phyloP scores from a whole-genome alignment of 2,797 vertebrate genomes.

The Emys orbicularis region DNA sequence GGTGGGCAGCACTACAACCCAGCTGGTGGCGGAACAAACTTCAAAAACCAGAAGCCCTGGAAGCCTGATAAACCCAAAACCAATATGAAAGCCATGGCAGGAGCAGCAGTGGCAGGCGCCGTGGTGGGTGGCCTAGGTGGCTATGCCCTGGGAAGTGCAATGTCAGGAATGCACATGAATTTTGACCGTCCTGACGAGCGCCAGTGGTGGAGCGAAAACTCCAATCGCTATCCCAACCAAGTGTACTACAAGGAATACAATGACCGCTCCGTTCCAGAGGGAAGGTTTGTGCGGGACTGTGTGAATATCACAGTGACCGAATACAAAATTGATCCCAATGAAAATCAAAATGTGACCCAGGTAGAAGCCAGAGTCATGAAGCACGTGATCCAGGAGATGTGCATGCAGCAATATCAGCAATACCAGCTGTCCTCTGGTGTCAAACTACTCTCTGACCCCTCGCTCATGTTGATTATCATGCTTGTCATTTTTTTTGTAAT shows the following conservation, averaged over 20 bases:
- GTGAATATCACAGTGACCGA: slow-evolving; percentile 75
- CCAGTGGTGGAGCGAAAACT: slow-evolving; percentile 74
- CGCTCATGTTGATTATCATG: slow-evolving; percentile 53
- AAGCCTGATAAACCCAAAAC: slow-evolving; percentile 78
- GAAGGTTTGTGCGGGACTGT: slow-evolving; percentile 76
- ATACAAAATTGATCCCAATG: slow-evolving; percentile 60
- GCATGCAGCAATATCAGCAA: slow-evolving; percentile 72
- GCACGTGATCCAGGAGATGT: slow-evolving; percentile 75
- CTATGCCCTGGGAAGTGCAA: slow-evolving; percentile 75
- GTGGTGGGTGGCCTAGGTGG: slow-evolving; percentile 71
- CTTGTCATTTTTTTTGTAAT: slow-evolving; percentile 70
- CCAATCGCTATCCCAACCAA: slow-evolving; percentile 72
- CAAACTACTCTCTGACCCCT: slow-evolving; percentile 55
- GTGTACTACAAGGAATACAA: slow-evolving; percentile 69
- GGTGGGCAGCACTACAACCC: slow-evolving; percentile 69
- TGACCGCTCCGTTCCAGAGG: slow-evolving; percentile 50
- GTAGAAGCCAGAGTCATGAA: slow-evolving; percentile 70
- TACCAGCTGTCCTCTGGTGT: slow-evolving; percentile 46
- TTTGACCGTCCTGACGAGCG: slow-evolving; percentile 70
- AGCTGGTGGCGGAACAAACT: slow-evolving; percentile 35
- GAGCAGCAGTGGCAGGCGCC: slow-evolving; percentile 62
- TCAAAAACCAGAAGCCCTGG: slow-evolving; percentile 53
- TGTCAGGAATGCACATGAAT: slow-evolving; percentile 65
- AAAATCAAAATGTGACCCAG: slow-evolving; percentile 73
- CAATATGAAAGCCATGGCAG: slow-evolving; percentile 72